Conservation (phyloP, 2,797 vertebrate species). For the Sarcoramphus papa region DNA sequence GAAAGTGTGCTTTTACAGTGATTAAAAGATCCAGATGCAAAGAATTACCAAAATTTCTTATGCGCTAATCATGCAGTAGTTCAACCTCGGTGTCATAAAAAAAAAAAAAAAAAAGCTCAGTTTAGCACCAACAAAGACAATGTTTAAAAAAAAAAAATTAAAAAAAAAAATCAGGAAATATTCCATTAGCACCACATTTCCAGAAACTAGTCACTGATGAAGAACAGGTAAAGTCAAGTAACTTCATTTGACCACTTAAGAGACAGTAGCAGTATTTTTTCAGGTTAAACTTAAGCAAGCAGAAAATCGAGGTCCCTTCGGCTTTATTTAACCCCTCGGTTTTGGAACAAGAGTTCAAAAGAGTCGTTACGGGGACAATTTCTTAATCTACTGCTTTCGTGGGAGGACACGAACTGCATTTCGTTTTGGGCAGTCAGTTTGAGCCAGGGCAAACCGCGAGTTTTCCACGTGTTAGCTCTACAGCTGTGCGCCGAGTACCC, state of each 20-base stretch:
- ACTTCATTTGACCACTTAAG: neutral
- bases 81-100: neutral
- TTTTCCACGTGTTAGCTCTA: neutral
- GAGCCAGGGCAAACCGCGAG: neutral
- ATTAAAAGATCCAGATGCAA: neutral
- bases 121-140: neutral
- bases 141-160: neutral
- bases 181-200: neutral
- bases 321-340: neutral
- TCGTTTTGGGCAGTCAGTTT: neutral
- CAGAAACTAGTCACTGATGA: neutral
- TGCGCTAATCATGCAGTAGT: neutral
- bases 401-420: neutral
- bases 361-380: rapidly evolving
- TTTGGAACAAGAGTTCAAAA: neutral
- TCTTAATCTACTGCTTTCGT: neutral
- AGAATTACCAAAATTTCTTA: neutral
- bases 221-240: neutral
- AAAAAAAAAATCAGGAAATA: neutral
- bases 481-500: neutral
- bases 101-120: neutral
- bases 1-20: neutral
- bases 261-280: neutral
- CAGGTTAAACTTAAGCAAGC: neutral
- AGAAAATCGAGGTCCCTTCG: neutral